These are phyloP conservation scores for Helostoma temminkii DNA, from an alignment of 2,797 vertebrate genomes.

Conservation along the genomic window DNA sequence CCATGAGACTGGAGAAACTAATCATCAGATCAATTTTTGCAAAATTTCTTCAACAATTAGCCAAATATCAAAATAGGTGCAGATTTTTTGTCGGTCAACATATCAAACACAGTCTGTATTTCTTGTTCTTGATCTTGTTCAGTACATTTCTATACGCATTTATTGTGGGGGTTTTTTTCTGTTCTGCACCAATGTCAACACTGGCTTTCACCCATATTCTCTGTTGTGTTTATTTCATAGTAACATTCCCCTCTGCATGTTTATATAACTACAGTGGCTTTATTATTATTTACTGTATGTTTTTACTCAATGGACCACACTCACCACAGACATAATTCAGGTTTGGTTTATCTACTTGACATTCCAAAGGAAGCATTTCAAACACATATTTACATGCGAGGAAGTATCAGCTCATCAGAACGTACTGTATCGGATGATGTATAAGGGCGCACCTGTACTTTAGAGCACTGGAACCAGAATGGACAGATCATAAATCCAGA, in stretches of 20 bases:
- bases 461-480: slow-evolving; percentile 21
- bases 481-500: slow-evolving; percentile 34
- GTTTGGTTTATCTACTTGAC: too few relatives aligned
- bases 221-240: not conserved
- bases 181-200: too few relatives aligned
- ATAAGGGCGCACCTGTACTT: slow-evolving; percentile 6
- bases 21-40: too few relatives aligned
- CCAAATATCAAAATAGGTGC: too few relatives aligned
- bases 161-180: too few relatives aligned
- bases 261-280: not conserved
- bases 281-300: not conserved
- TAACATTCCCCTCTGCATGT: not conserved
- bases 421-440: slow-evolving; percentile 1
- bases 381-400: too few relatives aligned
- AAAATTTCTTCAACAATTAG: too few relatives aligned
- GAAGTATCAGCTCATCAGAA: not conserved
- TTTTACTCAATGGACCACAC: not conserved
- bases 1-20: too few relatives aligned
- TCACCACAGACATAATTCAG: not conserved
- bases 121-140: too few relatives aligned
- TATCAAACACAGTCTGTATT: too few relatives aligned
- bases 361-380: not conserved
- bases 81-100: too few relatives aligned
- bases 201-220: not conserved
- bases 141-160: too few relatives aligned